These are phyloP conservation scores for Tetramorium bicarinatum DNA, from an alignment of 2,888 invertebrate genomes.

Conservation along the genomic window DNA sequence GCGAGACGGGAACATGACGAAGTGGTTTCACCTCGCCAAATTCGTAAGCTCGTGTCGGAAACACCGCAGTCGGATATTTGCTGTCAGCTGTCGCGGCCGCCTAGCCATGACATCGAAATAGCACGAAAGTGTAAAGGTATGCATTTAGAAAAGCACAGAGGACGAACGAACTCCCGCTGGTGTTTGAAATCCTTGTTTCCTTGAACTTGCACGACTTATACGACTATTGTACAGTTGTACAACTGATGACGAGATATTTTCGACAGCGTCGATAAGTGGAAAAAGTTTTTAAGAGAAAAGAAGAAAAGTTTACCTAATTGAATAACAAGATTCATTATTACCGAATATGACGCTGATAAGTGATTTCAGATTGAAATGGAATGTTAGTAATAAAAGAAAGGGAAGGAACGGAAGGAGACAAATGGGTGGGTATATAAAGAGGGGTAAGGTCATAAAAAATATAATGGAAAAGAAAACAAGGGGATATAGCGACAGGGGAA, in stretches of 20 bases:
- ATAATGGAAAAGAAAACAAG: slow-evolving; percentile 12
- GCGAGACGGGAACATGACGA: slow-evolving; percentile 43
- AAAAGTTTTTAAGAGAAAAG: neutral
- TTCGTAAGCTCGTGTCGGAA: slow-evolving; percentile 59
- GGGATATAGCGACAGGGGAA: neutral
- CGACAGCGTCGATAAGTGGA: neutral
- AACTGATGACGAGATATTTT: neutral
- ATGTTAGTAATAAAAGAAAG: slow-evolving; percentile 64
- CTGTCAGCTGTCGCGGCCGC: slow-evolving; percentile 40
- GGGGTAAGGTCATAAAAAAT: slow-evolving; percentile 24
- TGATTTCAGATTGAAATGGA: slow-evolving; percentile 59
- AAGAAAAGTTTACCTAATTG: slow-evolving; percentile 45
- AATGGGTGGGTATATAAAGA: slow-evolving; percentile 13
- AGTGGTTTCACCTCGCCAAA: slow-evolving; percentile 34
- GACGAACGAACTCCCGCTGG: neutral
- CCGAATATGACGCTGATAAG: slow-evolving; percentile 55
- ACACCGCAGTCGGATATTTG: slow-evolving; percentile 31
- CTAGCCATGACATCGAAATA: slow-evolving; percentile 1
- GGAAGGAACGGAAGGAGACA: neutral
- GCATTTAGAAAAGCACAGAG: slow-evolving; percentile 1
- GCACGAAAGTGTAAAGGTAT: neutral
- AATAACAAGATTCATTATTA: slow-evolving; percentile 65
- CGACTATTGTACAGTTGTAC: too few species aligned
- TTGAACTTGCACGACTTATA: neutral
- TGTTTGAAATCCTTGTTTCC: neutral